Base-by-base conservation (phyloP, 1,140 invertebrate genomes). In the Aphelenchoides fujianensis region DNA sequence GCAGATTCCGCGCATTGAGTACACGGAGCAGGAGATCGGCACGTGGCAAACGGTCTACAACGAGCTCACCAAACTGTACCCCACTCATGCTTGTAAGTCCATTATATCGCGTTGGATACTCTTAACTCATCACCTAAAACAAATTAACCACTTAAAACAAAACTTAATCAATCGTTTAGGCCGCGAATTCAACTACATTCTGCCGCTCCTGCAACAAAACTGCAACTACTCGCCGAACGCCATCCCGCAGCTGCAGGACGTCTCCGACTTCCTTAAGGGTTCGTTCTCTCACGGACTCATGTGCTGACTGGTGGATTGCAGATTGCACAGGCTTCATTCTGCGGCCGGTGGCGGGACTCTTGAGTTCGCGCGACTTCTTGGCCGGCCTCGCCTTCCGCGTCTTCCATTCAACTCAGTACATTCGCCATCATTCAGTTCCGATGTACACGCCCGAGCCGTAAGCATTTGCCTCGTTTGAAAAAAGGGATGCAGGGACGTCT, bases 341-440 rank as follows among this genome's bases (percentile, higher is more conserved):
- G 0, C 88, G 96, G 30, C 97, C 97, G 1, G 97, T 98, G 0
- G 96, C 96, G 48, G 97, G 97, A 3, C 87, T 98, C 1, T 87
- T 99, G 0, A 97, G 94, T 3, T 98, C 97, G 0, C 89, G 97
- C 16, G 97, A 99, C 85, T 99, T 99, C 85, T 87, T 99, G 5
- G 95, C 95, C 28, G 95, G 96, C 0, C 85, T 98, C 9, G 96
- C 97, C 0, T 98, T 98, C 86, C 88, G 96, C 30, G 95, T 98
- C 12, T 99, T 99, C 86, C 96, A 98, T 85, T 96, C 93, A 37
- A 99, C 97, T 0, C 97, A 99, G 86, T 99, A 99, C 85, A 97
- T 99, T 71, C 88, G 97, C 1, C 97, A 99, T 85, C 89, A 90
- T 54, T 96, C 92, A 69, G 90, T 89, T 75, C 97, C 97, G 0